Evolutionary conservation across 2,797 vertebrate genomes (phyloP).

Genomic region (Acipenser ruthenus): DNA sequence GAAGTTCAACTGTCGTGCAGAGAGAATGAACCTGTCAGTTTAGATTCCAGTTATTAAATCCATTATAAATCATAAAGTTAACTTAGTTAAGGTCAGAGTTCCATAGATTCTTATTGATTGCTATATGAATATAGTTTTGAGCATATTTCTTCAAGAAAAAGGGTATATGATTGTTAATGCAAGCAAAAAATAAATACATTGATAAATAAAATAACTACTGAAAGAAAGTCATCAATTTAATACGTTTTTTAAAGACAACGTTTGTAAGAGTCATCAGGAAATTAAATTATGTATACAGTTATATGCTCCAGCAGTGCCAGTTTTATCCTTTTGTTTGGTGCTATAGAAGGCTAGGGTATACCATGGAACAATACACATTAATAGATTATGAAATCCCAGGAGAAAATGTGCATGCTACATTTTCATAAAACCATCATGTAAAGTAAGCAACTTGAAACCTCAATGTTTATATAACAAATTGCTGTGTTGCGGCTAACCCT

Average conservation of each 20-base stretch:
- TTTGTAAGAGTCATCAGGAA: slow-evolving; percentile 10
- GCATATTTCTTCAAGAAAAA: too few species aligned
- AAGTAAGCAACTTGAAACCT: slow-evolving; percentile 21
- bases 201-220: too few species aligned
- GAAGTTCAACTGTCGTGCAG: neutral
- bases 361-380: slow-evolving; percentile 22
- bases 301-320: neutral
- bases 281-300: slow-evolving; percentile 10
- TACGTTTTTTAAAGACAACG: neutral
- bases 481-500: slow-evolving; percentile 19
- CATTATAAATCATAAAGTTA: neutral
- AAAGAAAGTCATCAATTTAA: too few species aligned
- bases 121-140: too few species aligned
- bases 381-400: slow-evolving; percentile 24
- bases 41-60: neutral
- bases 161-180: slow-evolving; percentile 40
- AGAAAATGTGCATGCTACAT: slow-evolving; percentile 21
- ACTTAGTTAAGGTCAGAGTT: too few species aligned
- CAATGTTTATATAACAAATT: slow-evolving; percentile 20
- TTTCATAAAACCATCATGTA: neutral
- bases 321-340: neutral
- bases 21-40: neutral
- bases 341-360: slow-evolving; percentile 5
- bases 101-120: too few species aligned
- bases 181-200: slow-evolving; percentile 48